Conservation (phyloP, 2,888 invertebrate genomes). For the Pyrrhosoma nymphula region DNA sequence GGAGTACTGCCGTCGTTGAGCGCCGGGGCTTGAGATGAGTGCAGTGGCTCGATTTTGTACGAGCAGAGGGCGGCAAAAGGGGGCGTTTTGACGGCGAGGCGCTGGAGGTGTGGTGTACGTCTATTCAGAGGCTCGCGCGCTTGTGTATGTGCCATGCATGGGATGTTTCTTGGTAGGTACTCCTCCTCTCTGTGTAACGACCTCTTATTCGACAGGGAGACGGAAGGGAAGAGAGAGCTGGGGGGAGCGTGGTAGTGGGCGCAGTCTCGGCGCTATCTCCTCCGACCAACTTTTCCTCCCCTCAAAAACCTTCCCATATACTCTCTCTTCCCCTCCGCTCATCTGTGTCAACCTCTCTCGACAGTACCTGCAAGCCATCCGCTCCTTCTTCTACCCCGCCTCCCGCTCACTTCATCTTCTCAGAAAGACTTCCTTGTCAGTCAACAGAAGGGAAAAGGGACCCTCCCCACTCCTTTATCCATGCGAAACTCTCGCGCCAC, state of each 20-base stretch:
- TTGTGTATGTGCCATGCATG: slow-evolving; percentile 5
- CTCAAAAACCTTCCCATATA: neutral
- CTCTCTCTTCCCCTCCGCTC: neutral
- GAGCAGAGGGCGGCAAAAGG: neutral
- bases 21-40: slow-evolving; percentile 45
- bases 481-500: neutral
- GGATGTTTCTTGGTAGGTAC: slow-evolving; percentile 43
- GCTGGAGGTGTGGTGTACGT: neutral
- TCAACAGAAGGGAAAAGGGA: slow-evolving; percentile 53
- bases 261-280: slow-evolving; percentile 45
- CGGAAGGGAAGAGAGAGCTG: neutral
- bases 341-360: slow-evolving; percentile 23
- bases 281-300: slow-evolving; percentile 10
- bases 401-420: neutral
- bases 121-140: slow-evolving; percentile 1
- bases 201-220: slow-evolving; percentile 53
- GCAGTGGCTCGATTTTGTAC: slow-evolving; percentile 43
- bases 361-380: neutral
- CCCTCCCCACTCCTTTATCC: neutral
- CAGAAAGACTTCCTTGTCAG: slow-evolving; percentile 55
- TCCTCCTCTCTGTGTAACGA: slow-evolving; percentile 46
- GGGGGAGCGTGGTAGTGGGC: neutral
- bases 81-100: neutral
- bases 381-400: neutral
- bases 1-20: slow-evolving; percentile 8